Percentiles rank a stretch among this genome's conserved stretches.
Evolutionary conservation across 2,113 vertebrate species (phyloP).

Genomic region (Odocoileus virginianus): DNA sequence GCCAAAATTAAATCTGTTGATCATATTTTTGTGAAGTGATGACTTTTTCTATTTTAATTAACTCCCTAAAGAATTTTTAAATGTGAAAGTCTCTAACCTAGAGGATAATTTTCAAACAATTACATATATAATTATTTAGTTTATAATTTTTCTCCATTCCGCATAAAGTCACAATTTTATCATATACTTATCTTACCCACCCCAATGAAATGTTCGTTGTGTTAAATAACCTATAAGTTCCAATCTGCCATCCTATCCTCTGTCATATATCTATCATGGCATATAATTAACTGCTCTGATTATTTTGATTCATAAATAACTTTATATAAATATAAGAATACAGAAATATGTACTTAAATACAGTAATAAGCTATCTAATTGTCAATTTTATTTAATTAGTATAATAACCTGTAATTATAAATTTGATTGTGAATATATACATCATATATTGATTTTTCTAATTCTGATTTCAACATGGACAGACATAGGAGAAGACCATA

Average conservation of each 20-base stretch:
- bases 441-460: not conserved
- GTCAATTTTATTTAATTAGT: not conserved
- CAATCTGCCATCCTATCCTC: not conserved
- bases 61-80: slow-evolving; percentile 50
- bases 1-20: slow-evolving; percentile 35
- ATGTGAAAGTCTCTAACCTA: slow-evolving; percentile 33
- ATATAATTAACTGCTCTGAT: not conserved
- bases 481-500: not conserved
- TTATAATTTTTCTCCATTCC: slow-evolving; percentile 13
- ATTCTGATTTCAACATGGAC: not conserved
- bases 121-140: slow-evolving; percentile 33
- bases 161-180: slow-evolving; percentile 13
- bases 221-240: not conserved
- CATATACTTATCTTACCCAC: not conserved
- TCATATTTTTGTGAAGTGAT: slow-evolving; percentile 42
- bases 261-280: not conserved
- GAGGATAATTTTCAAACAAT: slow-evolving; percentile 17
- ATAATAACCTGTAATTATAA: not conserved
- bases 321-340: slow-evolving; percentile 25
- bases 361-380: not conserved
- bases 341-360: not conserved
- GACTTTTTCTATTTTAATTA: slow-evolving; percentile 59
- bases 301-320: slow-evolving; percentile 12
- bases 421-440: not conserved
- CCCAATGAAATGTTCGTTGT: not conserved